A percentile compares a stretch with the other conserved stretches of the same genome.
Conservation (phyloP, 2,113 vertebrate species). For the Peromyscus californicus region DNA sequence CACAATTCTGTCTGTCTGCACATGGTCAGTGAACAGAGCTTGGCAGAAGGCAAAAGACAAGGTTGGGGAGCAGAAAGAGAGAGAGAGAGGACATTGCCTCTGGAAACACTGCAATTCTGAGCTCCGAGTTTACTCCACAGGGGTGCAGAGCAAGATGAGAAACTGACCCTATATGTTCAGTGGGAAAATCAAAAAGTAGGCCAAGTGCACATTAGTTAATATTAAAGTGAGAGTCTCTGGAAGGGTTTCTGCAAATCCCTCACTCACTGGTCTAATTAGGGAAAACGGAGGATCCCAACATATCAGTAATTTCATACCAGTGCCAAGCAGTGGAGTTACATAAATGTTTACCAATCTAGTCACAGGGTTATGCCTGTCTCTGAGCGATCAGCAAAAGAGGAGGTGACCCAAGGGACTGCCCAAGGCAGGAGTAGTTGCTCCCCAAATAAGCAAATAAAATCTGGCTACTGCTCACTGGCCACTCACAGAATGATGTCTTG, state of each 20-base stretch:
- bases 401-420: conserved; percentile 11
- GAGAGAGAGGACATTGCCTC: conserved; percentile 34
- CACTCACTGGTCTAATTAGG: conserved; percentile 86
- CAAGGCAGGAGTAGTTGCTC: neutral
- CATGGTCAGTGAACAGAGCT: neutral
- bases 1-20: neutral
- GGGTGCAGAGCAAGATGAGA: conserved; percentile 82
- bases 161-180: conserved; percentile 86
- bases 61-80: neutral
- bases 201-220: conserved; percentile 87
- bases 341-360: conserved; percentile 82
- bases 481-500: conserved; percentile 60
- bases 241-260: conserved; percentile 86
- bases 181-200: conserved; percentile 86
- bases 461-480: neutral
- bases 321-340: conserved; percentile 74
- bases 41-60: conserved; percentile 4
- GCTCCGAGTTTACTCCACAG: conserved; percentile 69
- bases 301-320: conserved; percentile 84
- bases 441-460: conserved; percentile 60
- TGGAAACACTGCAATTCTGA: conserved; percentile 70
- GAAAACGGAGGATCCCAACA: conserved; percentile 82
- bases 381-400: conserved; percentile 54
- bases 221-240: conserved; percentile 86
- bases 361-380: conserved; percentile 27